Evolutionary conservation across 2,113 vertebrate genomes (phyloP), one percentile per base, ranked within the genome.

Genomic region (Sceloporus tristichus): DNA sequence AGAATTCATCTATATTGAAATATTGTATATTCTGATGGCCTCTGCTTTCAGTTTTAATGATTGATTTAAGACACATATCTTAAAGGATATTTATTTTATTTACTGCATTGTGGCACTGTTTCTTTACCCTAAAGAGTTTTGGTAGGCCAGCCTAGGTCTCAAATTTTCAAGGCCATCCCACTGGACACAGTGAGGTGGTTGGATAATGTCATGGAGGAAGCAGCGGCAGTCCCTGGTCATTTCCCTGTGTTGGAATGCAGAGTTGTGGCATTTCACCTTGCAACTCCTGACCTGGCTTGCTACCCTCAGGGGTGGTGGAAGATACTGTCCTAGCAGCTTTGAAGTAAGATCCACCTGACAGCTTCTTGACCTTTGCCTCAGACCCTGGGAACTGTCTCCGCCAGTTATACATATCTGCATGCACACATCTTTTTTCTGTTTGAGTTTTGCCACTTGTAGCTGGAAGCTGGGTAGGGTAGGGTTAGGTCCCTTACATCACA

Each of bases 1-100:
- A 92, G 77, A 7, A 2, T 88, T 40, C 62, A 88, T 82, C 80
- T 62, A 91, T 84, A 21, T 73, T 29, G 83, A 66, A 59, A 87
- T 4, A 16, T 7, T 66, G 53, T 74, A 76, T 91, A 75, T 42
- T 91, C 78, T 85, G 65, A 34, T 86, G 82, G 77, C 54, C 73
- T 85, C 90, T 88, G 56, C 29, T 79, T 40, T 34, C 19, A 53
- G 2, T 29, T 68, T 83, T 38, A 59, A 73, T 80, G 23, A 23
- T 73, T 73, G 48, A 29, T 27, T 27, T 21, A 71, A 80, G 34
- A 14, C 25, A 56, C 48, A 9, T 73, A 29, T 62, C 16, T 29
- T 13, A 38, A 14, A 73, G 34, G 11, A 65, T 54, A 71, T 70
- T 59, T 80, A 62, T 79, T 79, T 79, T 54, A 29, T 54, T 42